These are phyloP conservation scores for Trematomus loennbergii DNA, from an alignment of 2,113 vertebrate species.

Conservation along the genomic window DNA sequence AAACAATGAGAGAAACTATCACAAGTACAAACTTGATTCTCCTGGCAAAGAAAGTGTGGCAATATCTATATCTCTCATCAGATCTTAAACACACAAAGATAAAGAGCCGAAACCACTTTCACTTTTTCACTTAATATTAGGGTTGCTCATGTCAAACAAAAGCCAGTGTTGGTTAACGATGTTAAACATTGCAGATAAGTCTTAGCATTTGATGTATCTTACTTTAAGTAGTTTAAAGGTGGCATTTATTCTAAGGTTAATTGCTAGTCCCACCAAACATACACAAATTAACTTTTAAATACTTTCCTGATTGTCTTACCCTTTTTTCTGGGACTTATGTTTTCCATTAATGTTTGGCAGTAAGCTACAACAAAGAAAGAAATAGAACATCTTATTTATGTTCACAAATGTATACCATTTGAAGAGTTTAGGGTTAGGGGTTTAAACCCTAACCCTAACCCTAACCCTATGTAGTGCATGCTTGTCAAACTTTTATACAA, in stretches of 20 bases:
- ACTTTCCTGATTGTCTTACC: not conserved
- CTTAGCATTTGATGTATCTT: not conserved
- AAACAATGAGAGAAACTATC: not conserved
- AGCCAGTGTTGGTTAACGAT: not conserved
- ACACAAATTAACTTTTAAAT: not conserved
- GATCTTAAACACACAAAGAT: conserved; percentile 17
- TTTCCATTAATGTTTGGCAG: not conserved
- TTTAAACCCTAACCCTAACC: too few species aligned
- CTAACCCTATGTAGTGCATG: too few species aligned
- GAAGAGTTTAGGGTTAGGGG: too few species aligned
- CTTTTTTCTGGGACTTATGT: not conserved
- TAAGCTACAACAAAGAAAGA: not conserved
- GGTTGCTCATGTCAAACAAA: conserved; percentile 4
- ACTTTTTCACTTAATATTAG: conserved; percentile 9
- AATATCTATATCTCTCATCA: conserved; percentile 2
- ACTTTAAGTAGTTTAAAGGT: not conserved
- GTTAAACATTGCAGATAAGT: not conserved
- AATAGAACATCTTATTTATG: too few species aligned
- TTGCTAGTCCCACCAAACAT: not conserved
- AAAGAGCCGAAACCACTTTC: not conserved
- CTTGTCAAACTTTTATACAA: not conserved
- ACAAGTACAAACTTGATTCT: conserved; percentile 6
- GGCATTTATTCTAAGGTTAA: conserved; percentile 6
- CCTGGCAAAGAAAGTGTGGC: not conserved
- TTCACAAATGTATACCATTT: too few species aligned